Evolutionary conservation across 1,140 invertebrate genomes (phyloP), one percentile per base, ranked within the genome.

Genomic region (Megalonaias nervosa): DNA sequence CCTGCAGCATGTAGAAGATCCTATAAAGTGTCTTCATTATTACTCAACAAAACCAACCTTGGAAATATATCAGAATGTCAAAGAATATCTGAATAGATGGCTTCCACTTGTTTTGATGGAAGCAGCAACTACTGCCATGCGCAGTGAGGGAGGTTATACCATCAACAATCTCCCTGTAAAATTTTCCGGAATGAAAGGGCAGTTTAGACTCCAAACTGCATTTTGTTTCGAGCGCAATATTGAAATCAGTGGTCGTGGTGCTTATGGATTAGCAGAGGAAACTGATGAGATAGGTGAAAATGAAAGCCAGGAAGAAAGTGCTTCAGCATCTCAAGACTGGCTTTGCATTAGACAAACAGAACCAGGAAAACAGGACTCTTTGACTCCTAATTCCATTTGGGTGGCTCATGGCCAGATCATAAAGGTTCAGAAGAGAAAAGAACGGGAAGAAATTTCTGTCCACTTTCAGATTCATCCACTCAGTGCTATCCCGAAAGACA

Each of bases 31-130:
- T 21, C 59, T 86, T 16, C 57, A 60, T 15, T 68, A 75, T 23
- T 79, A 75, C 67, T 74, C 81, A 11, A 79, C 58, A 14, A 58
- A 55, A 19, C 58, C 60, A 26, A 73, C 78, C 48, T 23, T 16
- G 21, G 69, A 79, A 55, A 56, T 64, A 9, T 83, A 81, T 23
- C 21, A 56, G 16, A 59, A 19, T 57, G 60, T 80, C 9, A 58
- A 60, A 61, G 62, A 72, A 0, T 86, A 86, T 71, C 31, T 72
- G 13, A n/a, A 76, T 59, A 74, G 72, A 26, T 83, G 80, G 83
- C 26, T 82, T 55, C 80, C 85, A 14, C 21, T 86, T 2, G 38
- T 84, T 31, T 64, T 80, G 58, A 84, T 86, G 83, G 85, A 86
- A 73, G 77, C 85, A 19, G 83, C 83, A 6, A 64, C 48, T 16